Evolutionary conservation across 2,113 vertebrate genomes (phyloP).

Genomic region (Corythoichthys haematopterus): DNA sequence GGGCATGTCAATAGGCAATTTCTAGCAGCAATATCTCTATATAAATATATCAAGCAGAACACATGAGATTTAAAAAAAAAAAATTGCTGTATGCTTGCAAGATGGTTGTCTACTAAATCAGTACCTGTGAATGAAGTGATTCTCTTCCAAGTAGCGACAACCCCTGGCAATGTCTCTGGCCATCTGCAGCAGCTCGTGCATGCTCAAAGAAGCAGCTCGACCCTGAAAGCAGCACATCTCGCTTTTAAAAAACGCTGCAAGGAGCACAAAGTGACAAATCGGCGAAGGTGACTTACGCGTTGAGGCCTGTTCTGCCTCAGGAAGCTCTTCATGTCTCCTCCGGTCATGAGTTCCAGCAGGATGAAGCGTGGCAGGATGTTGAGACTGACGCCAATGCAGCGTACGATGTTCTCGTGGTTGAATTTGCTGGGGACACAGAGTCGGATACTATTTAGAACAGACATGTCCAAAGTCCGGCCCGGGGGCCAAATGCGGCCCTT

Average conservation of each 20-base stretch:
- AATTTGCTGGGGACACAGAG: constrained; percentile 76
- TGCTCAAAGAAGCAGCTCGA: constrained; percentile 76
- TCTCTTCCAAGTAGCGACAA: constrained; percentile 88
- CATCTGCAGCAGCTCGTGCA: constrained; percentile 84
- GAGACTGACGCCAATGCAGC: constrained; percentile 84
- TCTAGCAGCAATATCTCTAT: constrained; percentile 86
- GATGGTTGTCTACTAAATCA: background rate
- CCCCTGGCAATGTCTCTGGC: constrained; percentile 85
- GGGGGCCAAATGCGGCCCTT: too few relatives aligned
- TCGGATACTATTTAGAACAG: background rate
- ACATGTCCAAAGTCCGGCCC: background rate
- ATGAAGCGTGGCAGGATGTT: constrained; percentile 84
- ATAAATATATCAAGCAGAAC: constrained; percentile 4
- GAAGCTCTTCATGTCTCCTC: constrained; percentile 91
- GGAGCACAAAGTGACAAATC: background rate
- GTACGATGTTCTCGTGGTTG: constrained; percentile 85
- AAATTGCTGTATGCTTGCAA: background rate
- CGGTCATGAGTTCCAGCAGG: constrained; percentile 89
- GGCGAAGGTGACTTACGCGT: constrained; percentile 64
- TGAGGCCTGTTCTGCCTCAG: constrained; percentile 82
- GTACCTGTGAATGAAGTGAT: constrained; percentile 92
- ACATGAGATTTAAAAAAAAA: background rate
- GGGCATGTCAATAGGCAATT: constrained; percentile 86
- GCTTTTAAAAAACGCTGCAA: constrained; percentile 1
- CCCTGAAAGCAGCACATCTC: constrained; percentile 64